Evolutionary conservation across 2,888 invertebrate genomes (phyloP).

Genomic region (Amiota communis): DNA sequence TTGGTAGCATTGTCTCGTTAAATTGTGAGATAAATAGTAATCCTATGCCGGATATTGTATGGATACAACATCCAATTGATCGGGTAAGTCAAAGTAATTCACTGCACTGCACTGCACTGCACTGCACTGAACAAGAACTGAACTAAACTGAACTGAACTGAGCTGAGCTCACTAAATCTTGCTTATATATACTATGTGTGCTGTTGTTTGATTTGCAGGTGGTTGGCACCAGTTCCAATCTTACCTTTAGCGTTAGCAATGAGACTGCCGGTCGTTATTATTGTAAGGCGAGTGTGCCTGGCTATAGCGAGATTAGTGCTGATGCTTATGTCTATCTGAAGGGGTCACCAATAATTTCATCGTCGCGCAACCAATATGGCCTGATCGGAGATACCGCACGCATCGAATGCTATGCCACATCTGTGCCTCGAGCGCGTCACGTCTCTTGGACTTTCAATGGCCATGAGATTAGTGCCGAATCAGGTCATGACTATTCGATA

Average conservation of each 20-base stretch:
- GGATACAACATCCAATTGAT: conserved; percentile 89
- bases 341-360: conserved; percentile 86
- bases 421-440: conserved; percentile 90
- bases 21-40: conserved; percentile 93
- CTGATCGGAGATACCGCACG: conserved; percentile 85
- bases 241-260: conserved; percentile 84
- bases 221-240: conserved; percentile 84
- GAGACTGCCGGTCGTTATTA: conserved; percentile 90
- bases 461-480: conserved; percentile 83
- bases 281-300: conserved; percentile 90
- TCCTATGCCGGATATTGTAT: conserved; percentile 89
- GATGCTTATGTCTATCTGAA: conserved; percentile 87
- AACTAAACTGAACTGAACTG: background rate
- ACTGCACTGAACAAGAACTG: background rate
- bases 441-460: conserved; percentile 92
- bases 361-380: conserved; percentile 87
- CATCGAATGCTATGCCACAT: conserved; percentile 91
- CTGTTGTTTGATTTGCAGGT: conserved; percentile 72
- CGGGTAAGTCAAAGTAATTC: conserved; percentile 72
- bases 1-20: conserved; percentile 84
- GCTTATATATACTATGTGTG: background rate
- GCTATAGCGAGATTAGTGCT: conserved; percentile 88
- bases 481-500: conserved; percentile 83
- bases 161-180: conserved; percentile 11
- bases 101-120: background rate